Conservation (phyloP, 2,888 invertebrate species). For the Eupithecia subumbrata region DNA sequence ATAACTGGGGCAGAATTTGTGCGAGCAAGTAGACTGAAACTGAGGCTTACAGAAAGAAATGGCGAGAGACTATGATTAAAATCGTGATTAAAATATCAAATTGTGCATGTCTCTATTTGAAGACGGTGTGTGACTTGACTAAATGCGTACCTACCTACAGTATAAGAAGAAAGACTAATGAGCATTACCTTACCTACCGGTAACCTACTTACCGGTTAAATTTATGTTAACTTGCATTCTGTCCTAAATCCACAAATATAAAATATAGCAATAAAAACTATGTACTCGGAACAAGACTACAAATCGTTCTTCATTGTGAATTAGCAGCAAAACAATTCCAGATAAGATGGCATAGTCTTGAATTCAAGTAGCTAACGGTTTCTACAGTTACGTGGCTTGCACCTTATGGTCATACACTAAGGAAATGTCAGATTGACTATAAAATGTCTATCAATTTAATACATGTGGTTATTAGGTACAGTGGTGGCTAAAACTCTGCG, state of each 20-base stretch:
- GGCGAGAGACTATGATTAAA: constrained; percentile 63
- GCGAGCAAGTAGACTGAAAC: constrained; percentile 77
- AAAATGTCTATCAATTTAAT: constrained; percentile 48
- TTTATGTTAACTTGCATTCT: neutral
- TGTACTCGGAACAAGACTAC: neutral
- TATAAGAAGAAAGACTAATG: neutral
- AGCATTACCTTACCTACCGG: neutral
- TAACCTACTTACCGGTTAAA: neutral
- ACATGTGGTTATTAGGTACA: neutral
- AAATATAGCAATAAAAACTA: neutral
- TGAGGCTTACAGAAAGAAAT: constrained; percentile 72
- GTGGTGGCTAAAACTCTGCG: neutral
- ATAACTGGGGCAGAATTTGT: constrained; percentile 78
- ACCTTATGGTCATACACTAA: constrained; percentile 56
- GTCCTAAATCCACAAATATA: neutral
- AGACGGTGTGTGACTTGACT: neutral
- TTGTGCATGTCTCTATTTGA: neutral
- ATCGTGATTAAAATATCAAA: constrained; percentile 19
- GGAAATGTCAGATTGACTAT: constrained; percentile 57
- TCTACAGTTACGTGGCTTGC: constrained; percentile 55
- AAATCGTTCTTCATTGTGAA: neutral
- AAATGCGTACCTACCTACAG: neutral
- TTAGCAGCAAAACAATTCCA: constrained; percentile 15
- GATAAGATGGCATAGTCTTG: constrained; percentile 22
- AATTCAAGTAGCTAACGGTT: constrained; percentile 54